A percentile compares a stretch with the other conserved stretches of the same genome.
Evolutionary conservation across 2,113 vertebrate species (phyloP).

Genomic region (Bujurquina vittata): DNA sequence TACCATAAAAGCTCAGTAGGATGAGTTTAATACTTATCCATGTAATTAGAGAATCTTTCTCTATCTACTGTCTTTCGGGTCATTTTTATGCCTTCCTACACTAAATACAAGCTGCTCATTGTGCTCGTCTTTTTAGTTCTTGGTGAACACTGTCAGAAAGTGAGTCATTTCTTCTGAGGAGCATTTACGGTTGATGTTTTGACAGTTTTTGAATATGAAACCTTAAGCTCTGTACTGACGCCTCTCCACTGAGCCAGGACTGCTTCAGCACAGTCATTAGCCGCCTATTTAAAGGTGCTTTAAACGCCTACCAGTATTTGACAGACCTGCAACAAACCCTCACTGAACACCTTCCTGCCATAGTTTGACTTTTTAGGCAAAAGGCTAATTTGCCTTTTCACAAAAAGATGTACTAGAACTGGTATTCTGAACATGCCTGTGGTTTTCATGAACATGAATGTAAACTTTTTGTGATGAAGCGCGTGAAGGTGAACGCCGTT

Average conservation of each 20-base stretch:
- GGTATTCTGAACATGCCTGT: neutral
- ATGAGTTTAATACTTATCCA: neutral
- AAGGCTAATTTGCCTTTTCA: neutral
- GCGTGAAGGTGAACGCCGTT: neutral
- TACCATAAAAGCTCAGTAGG: neutral
- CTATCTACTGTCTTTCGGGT: neutral
- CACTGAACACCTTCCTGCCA: slow-evolving; percentile 22
- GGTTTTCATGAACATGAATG: neutral
- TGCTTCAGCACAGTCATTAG: slow-evolving; percentile 38
- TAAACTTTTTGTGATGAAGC: neutral
- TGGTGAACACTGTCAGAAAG: neutral
- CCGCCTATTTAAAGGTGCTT: slow-evolving; percentile 56
- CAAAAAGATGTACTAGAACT: neutral
- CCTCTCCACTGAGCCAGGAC: slow-evolving; percentile 35
- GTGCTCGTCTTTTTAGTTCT: neutral
- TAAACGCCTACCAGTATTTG: slow-evolving; percentile 42
- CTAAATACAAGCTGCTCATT: neutral
- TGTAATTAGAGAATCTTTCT: neutral
- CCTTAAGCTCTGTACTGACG: neutral
- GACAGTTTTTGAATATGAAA: slow-evolving; percentile 14
- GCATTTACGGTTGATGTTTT: neutral
- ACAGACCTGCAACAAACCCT: slow-evolving; percentile 44
- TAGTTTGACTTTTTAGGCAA: neutral
- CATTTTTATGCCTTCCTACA: neutral
- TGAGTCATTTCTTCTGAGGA: neutral